phyloP scores from a whole-genome alignment of 2,797 vertebrate species.

The Pogoniulus pusillus region DNA sequence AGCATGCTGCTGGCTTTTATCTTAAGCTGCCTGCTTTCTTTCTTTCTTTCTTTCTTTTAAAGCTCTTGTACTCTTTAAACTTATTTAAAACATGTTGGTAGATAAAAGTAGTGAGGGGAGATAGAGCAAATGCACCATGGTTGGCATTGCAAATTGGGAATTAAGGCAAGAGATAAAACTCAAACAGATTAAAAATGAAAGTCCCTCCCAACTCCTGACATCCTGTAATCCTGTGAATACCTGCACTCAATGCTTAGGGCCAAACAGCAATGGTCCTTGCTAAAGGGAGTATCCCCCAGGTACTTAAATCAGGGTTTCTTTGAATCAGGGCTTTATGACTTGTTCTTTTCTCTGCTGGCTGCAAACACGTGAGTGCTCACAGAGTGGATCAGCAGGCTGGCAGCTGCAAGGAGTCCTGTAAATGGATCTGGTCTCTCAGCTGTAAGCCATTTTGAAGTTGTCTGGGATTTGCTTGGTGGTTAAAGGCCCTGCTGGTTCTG shows the following conservation, averaged over 20 bases:
- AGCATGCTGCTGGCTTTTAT: slow-evolving; percentile 58
- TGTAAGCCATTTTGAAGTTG: background rate
- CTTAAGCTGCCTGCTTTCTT: slow-evolving; percentile 13
- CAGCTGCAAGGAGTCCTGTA: background rate
- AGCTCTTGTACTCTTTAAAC: slow-evolving; percentile 7
- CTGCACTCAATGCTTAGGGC: background rate
- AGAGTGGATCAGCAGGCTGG: background rate
- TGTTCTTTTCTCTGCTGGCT: background rate
- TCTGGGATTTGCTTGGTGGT: background rate
- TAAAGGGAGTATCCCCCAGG: background rate
- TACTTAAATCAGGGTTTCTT: rapidly evolving
- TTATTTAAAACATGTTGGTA: slow-evolving; percentile 20
- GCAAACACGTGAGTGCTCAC: background rate
- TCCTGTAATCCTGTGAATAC: too few relatives aligned
- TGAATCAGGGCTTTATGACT: background rate
- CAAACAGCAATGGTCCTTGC: background rate
- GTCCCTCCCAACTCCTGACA: too few relatives aligned
- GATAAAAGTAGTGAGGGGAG: slow-evolving; percentile 3
- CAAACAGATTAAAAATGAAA: background rate
- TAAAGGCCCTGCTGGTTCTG: background rate
- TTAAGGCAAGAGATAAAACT: background rate
- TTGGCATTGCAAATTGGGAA: background rate
- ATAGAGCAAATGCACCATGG: background rate
- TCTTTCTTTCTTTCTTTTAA: background rate
- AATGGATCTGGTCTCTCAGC: background rate